These are phyloP conservation scores for Schizothorax lantsangensis DNA, from an alignment of 2,797 vertebrate genomes.

Conservation along the genomic window DNA sequence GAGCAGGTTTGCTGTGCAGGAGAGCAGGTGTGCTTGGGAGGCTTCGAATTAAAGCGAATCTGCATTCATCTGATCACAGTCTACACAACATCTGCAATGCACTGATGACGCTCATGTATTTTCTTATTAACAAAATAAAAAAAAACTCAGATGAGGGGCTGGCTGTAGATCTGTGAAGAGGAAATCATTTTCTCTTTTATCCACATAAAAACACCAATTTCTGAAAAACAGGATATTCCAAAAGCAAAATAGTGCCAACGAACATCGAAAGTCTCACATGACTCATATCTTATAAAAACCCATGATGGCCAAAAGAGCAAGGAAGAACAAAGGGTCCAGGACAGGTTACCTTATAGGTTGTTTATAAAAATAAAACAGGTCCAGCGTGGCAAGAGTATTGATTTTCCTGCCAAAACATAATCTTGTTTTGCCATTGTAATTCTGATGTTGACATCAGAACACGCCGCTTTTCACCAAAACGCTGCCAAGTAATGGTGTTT, in stretches of 20 bases:
- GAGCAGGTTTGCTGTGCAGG: constrained; percentile 70
- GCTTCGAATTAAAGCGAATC: constrained; percentile 67
- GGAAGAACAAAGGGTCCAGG: constrained; percentile 71
- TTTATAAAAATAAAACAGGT: constrained; percentile 86
- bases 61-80: constrained; percentile 58
- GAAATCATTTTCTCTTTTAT: constrained; percentile 33
- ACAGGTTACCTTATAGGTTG: constrained; percentile 85
- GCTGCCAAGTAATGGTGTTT: constrained; percentile 91
- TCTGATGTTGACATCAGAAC: constrained; percentile 92
- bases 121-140: constrained; percentile 48
- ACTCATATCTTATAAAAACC: constrained; percentile 17
- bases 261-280: constrained; percentile 19
- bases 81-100: constrained; percentile 48
- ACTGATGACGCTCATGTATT: constrained; percentile 37
- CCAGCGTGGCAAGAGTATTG: constrained; percentile 85
- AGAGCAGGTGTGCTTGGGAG: constrained; percentile 67
- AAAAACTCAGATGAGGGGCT: constrained; percentile 42
- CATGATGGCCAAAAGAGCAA: constrained; percentile 25
- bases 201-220: constrained; percentile 7
- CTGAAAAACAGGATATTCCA: constrained; percentile 30
- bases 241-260: constrained; percentile 10
- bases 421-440: constrained; percentile 91
- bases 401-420: constrained; percentile 91
- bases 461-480: constrained; percentile 88
- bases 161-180: constrained; percentile 29